Conservation (phyloP, 2,888 invertebrate genomes). For the Neoascia interrupta region DNA sequence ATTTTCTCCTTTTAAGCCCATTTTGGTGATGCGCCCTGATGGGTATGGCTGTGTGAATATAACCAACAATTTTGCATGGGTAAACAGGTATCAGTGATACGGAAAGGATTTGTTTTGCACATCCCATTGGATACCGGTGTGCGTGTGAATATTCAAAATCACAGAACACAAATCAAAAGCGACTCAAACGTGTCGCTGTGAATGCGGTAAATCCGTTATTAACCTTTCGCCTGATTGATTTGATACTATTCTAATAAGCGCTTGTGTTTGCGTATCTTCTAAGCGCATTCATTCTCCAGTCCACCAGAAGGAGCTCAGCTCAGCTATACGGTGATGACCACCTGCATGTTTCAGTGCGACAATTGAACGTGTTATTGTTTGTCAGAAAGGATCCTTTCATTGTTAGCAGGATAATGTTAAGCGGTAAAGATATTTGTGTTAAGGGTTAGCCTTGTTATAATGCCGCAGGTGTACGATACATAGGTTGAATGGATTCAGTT, state of each 20-base stretch:
- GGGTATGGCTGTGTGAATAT: constrained; percentile 8
- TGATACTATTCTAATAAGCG: constrained; percentile 59
- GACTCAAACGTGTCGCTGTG: constrained; percentile 44
- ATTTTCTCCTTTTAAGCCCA: constrained; percentile 33
- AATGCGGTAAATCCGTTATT: constrained; percentile 56
- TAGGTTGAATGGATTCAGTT: constrained; percentile 19
- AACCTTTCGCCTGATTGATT: constrained; percentile 49
- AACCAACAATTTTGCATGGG: constrained; percentile 19
- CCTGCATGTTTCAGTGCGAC: constrained; percentile 50
- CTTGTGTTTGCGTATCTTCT: constrained; percentile 18
- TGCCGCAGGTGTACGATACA: constrained; percentile 46
- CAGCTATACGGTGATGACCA: constrained; percentile 32
- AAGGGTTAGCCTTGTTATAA: constrained; percentile 33
- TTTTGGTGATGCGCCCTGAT: constrained; percentile 30
- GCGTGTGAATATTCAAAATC: constrained; percentile 47
- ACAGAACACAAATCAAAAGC: constrained; percentile 54
- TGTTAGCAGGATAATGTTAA: constrained; percentile 41
- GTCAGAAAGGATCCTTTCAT: constrained; percentile 20
- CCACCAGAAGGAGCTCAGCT: neutral
- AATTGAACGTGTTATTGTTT: constrained; percentile 39
- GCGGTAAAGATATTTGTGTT: constrained; percentile 21
- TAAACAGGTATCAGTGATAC: constrained; percentile 23
- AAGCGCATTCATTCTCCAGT: too few relatives aligned
- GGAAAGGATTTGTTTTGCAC: constrained; percentile 37
- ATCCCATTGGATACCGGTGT: constrained; percentile 2